Conservation (phyloP, 1,140 invertebrate species). For the Zelostemma sp. region DNA sequence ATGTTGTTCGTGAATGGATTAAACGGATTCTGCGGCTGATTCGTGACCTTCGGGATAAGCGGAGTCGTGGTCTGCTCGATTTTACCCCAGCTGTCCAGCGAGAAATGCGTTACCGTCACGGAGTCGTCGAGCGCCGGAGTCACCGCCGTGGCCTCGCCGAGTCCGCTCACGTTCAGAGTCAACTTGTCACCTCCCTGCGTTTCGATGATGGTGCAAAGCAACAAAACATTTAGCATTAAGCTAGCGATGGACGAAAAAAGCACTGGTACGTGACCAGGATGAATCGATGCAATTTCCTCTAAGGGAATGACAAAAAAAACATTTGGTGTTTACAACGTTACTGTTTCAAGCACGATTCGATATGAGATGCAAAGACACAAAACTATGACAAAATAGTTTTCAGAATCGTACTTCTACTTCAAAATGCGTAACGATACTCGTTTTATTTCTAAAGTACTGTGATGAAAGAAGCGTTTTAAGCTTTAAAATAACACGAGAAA, state of each 20-base stretch:
- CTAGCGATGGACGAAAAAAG: conserved; percentile 42
- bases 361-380: too few species aligned
- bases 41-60: conserved; percentile 60
- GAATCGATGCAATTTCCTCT: neutral
- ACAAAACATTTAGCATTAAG: conserved; percentile 50
- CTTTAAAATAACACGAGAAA: conserved; percentile 24
- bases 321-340: neutral
- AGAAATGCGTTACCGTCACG: conserved; percentile 69
- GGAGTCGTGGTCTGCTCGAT: conserved; percentile 67
- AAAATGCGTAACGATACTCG: conserved; percentile 2
- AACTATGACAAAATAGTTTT: neutral
- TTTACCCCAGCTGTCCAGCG: conserved; percentile 66
- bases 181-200: conserved; percentile 81
- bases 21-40: conserved; percentile 66
- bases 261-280: conserved; percentile 7
- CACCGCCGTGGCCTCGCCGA: conserved; percentile 41
- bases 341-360: too few species aligned
- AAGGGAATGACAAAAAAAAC: too few species aligned
- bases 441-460: too few species aligned
- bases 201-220: conserved; percentile 57
- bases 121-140: conserved; percentile 58
- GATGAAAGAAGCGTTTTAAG: too few species aligned
- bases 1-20: conserved; percentile 63
- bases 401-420: too few species aligned
- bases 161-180: conserved; percentile 75